phyloP scores from a whole-genome alignment of 1,140 invertebrate species.

The Lerema accius region DNA sequence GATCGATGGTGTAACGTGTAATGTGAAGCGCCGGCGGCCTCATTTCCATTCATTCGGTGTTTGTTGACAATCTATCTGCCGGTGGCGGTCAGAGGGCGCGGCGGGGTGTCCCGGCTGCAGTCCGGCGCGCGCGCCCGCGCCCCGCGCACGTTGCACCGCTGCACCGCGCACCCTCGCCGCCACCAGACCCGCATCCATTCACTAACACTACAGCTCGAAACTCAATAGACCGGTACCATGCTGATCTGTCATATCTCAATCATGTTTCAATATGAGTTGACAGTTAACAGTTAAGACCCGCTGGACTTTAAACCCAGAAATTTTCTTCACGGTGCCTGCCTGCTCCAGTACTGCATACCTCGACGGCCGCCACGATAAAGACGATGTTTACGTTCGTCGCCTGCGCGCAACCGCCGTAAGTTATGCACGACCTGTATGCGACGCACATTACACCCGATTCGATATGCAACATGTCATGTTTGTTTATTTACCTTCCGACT shows the following conservation, averaged over 20 bases:
- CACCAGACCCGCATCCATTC: background rate
- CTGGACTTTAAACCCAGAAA: background rate
- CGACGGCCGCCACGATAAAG: conserved; percentile 13
- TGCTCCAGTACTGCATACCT: background rate
- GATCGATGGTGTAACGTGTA: conserved; percentile 38
- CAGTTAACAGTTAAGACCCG: background rate
- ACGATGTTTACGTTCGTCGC: conserved; percentile 52
- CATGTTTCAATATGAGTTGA: background rate
- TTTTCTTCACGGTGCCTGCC: background rate
- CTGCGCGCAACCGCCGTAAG: conserved; percentile 64
- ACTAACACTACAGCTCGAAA: no score
- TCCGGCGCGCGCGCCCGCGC: conserved; percentile 68
- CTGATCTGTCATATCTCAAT: no score
- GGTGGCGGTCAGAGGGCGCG: conserved; percentile 49
- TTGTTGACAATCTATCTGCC: conserved; percentile 68
- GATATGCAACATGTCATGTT: conserved; percentile 53
- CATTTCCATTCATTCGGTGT: conserved; percentile 76
- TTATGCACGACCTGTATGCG: conserved; percentile 68
- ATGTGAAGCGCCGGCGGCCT: conserved; percentile 50
- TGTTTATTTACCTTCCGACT: conserved; percentile 63
- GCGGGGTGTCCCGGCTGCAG: conserved; percentile 65
- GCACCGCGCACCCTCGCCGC: conserved; percentile 38
- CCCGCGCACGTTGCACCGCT: conserved; percentile 72
- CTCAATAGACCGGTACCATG: no score
- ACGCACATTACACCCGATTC: conserved; percentile 54